Percentiles rank a stretch among this genome's conserved stretches.
These are phyloP conservation scores for Phocoena sinus DNA, from an alignment of 2,113 vertebrate genomes.

Conservation along the genomic window DNA sequence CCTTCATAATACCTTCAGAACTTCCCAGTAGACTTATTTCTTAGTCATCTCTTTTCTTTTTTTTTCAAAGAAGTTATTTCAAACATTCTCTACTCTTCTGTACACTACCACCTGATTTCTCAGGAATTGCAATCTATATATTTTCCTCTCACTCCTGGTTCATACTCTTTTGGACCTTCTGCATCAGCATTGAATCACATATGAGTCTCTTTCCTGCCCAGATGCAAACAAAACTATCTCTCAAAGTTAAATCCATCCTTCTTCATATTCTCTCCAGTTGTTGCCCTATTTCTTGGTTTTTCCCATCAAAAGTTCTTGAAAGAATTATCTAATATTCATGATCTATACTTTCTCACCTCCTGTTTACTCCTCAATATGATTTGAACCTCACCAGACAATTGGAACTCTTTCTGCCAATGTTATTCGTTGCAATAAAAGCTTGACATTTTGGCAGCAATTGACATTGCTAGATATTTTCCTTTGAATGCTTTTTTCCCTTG, in stretches of 20 bases:
- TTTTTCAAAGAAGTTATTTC: neutral
- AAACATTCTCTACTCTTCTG: neutral
- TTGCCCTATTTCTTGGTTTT: neutral
- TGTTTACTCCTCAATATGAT: neutral
- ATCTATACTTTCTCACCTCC: neutral
- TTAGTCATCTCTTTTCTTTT: neutral
- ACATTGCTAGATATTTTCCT: conserved; percentile 15
- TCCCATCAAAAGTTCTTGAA: neutral
- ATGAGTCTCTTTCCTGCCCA: neutral
- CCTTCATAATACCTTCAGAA: neutral
- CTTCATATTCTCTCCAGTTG: neutral
- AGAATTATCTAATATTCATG: neutral
- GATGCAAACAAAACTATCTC: neutral
- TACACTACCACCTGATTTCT: neutral
- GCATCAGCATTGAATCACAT: neutral
- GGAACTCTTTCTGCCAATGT: neutral
- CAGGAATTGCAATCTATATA: neutral
- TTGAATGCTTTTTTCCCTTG: conserved; percentile 29
- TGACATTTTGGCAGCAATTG: conserved; percentile 34
- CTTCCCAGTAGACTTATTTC: neutral
- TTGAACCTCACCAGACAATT: neutral
- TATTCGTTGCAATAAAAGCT: neutral
- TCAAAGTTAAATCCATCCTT: neutral
- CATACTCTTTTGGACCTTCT: neutral
- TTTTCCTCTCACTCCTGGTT: neutral